A percentile compares a stretch with the other conserved stretches of the same genome.
Evolutionary conservation across 2,113 vertebrate species (phyloP).

Genomic region (Patagioenas fasciata): DNA sequence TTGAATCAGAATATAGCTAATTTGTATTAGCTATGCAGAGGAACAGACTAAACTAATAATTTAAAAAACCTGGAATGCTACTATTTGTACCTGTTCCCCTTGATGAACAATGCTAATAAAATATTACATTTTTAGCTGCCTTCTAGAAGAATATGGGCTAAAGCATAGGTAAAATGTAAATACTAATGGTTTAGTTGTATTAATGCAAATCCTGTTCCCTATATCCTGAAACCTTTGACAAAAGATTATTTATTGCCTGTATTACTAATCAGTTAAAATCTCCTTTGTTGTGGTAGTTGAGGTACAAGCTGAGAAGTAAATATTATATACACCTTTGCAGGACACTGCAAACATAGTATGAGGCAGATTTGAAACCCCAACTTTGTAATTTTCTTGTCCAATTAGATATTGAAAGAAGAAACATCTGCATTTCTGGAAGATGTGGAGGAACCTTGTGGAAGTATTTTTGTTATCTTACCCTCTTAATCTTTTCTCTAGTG

Average conservation of each 20-base stretch:
- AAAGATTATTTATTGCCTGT: neutral
- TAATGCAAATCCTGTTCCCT: neutral
- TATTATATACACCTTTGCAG: neutral
- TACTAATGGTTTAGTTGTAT: neutral
- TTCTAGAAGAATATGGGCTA: neutral
- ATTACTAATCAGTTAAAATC: neutral
- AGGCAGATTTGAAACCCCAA: neutral
- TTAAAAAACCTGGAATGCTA: neutral
- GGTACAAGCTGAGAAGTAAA: neutral
- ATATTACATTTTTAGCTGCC: neutral
- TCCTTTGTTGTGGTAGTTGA: neutral
- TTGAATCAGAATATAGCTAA: neutral
- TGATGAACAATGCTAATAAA: neutral
- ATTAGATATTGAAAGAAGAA: neutral
- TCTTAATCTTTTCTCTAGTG: neutral
- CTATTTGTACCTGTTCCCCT: neutral
- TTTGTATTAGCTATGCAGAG: neutral
- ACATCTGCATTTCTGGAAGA: neutral
- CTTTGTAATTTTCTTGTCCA: neutral
- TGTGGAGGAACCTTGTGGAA: neutral
- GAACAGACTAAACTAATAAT: neutral
- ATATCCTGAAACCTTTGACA: neutral
- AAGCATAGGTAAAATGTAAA: neutral
- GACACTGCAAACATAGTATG: neutral
- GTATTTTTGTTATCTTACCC: neutral